Percentiles rank a stretch among this genome's conserved stretches.
These are phyloP conservation scores for Perca flavescens DNA, from an alignment of 2,113 vertebrate genomes.

Conservation along the genomic window DNA sequence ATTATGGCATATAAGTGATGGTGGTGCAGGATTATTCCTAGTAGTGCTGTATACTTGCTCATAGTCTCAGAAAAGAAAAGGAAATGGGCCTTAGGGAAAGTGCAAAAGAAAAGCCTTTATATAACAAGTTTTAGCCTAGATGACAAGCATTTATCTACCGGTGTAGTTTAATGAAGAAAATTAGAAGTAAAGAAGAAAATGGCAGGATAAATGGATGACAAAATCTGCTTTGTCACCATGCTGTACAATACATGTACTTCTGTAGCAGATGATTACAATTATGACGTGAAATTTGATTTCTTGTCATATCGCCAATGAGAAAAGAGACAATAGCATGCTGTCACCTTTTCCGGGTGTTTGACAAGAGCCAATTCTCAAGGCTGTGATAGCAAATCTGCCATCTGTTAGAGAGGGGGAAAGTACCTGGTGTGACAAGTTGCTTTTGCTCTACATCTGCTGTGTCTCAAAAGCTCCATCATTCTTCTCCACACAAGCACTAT, in stretches of 20 bases:
- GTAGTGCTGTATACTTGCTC: slow-evolving; percentile 55
- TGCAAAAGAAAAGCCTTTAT: slow-evolving; percentile 51
- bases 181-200: slow-evolving; percentile 13
- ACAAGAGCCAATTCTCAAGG: slow-evolving; percentile 59
- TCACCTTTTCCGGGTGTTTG: slow-evolving; percentile 45
- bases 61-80: slow-evolving; percentile 52
- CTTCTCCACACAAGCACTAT: slow-evolving; percentile 41
- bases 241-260: slow-evolving; percentile 21
- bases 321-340: slow-evolving; percentile 35
- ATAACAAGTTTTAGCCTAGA: slow-evolving; percentile 50
- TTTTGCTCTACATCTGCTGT: slow-evolving; percentile 68
- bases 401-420: slow-evolving; percentile 52
- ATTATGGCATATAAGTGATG: slow-evolving; percentile 64
- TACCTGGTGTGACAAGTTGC: slow-evolving; percentile 59
- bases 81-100: slow-evolving; percentile 53
- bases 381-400: slow-evolving; percentile 62
- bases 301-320: slow-evolving; percentile 37
- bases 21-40: slow-evolving; percentile 49
- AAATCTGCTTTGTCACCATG: slow-evolving; percentile 32
- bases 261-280: slow-evolving; percentile 47
- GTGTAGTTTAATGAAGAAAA: slow-evolving; percentile 47
- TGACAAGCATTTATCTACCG: slow-evolving; percentile 43
- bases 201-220: slow-evolving; percentile 39
- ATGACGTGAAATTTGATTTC: slow-evolving; percentile 46
- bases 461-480: slow-evolving; percentile 52